A percentile compares a stretch with the other conserved stretches of the same genome.
phyloP scores from a whole-genome alignment of 2,888 invertebrate genomes.

The Mimachlamys varia region DNA sequence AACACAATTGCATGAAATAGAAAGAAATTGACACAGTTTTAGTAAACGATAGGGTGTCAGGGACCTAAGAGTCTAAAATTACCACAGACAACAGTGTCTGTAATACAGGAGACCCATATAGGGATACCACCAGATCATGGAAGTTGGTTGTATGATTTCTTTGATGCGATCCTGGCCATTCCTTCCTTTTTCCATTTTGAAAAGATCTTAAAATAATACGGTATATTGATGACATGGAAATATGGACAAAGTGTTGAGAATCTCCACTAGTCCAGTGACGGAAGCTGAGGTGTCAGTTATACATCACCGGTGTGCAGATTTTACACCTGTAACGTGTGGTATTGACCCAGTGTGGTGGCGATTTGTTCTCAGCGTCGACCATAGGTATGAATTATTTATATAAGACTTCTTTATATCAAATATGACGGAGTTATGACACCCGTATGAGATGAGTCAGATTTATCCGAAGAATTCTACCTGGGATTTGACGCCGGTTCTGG shows the following conservation, averaged over 20 bases:
- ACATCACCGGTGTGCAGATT: no score
- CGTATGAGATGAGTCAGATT: not conserved
- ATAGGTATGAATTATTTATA: not conserved
- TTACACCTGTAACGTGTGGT: no score
- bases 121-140: no score
- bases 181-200: no score
- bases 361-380: not conserved
- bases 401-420: not conserved
- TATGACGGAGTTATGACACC: not conserved
- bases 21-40: not conserved
- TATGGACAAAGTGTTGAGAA: not conserved
- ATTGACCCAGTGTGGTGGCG: no score
- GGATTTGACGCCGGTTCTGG: not conserved
- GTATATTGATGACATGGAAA: not conserved
- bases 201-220: not conserved
- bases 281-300: no score
- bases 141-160: no score
- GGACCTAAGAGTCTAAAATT: not conserved
- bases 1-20: not conserved
- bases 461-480: not conserved
- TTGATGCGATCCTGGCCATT: no score
- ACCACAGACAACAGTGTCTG: no score
- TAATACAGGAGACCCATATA: no score
- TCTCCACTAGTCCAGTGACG: no score
- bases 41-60: not conserved